A percentile compares a stretch with the other conserved stretches of the same genome.
Conservation (phyloP, 2,113 vertebrate genomes). For the Perccottus glenii region DNA sequence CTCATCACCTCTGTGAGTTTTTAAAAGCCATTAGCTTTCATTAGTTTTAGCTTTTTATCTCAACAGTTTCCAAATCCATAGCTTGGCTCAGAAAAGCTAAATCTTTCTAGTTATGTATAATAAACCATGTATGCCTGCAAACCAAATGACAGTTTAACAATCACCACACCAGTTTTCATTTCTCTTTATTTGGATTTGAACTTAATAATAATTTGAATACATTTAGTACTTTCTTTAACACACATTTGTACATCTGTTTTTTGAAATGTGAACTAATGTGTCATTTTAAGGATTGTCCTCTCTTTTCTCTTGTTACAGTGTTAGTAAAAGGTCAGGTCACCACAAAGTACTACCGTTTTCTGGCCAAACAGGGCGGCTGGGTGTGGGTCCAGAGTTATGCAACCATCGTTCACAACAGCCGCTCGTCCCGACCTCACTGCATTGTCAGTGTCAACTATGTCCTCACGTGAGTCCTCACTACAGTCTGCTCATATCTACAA, state of each 20-base stretch:
- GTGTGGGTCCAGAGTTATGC: slow-evolving; percentile 99
- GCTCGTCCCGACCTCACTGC: slow-evolving; percentile 95
- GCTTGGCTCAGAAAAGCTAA: too few species aligned
- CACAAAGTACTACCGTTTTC: slow-evolving; percentile 95
- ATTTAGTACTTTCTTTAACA: too few species aligned
- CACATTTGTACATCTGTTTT: too few species aligned
- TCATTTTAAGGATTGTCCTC: not conserved
- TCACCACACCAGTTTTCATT: too few species aligned
- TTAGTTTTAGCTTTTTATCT: too few species aligned
- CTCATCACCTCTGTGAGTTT: slow-evolving; percentile 94
- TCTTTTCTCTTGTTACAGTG: slow-evolving; percentile 75
- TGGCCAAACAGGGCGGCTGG: slow-evolving; percentile 97
- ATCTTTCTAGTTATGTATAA: too few species aligned
- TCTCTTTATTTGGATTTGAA: too few species aligned
- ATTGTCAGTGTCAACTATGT: slow-evolving; percentile 99
- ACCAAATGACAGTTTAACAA: too few species aligned
- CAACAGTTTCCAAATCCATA: too few species aligned
- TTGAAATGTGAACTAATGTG: not conserved
- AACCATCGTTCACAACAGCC: slow-evolving; percentile 97
- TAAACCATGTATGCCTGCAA: too few species aligned
- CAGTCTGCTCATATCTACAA: not conserved
- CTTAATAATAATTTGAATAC: too few species aligned
- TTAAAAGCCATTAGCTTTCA: not conserved
- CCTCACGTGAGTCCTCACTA: slow-evolving; percentile 90
- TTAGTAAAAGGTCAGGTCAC: slow-evolving; percentile 98